Evolutionary conservation across 1,140 invertebrate genomes (phyloP).

Genomic region (Orius insidiosus): DNA sequence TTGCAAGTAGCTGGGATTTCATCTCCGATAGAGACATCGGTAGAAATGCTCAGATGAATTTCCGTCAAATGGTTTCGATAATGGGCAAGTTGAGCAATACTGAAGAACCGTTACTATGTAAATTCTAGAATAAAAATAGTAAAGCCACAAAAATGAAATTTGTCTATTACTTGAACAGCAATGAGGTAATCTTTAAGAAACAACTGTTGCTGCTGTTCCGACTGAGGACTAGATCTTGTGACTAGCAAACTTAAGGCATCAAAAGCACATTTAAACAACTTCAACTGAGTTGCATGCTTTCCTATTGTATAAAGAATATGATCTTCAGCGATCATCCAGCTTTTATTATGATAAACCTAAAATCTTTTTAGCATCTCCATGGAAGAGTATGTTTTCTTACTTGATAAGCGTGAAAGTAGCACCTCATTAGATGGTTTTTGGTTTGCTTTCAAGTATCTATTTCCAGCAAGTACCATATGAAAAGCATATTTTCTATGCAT

Average conservation of each 20-base stretch:
- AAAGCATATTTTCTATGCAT: slow-evolving; percentile 93
- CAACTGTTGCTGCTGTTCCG: slow-evolving; percentile 56
- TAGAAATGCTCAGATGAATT: not conserved
- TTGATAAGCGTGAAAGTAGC: slow-evolving; percentile 84
- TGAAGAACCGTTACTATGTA: not conserved
- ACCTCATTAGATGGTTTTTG: slow-evolving; percentile 79
- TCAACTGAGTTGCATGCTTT: slow-evolving; percentile 64
- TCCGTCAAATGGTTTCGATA: not conserved
- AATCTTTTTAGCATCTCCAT: slow-evolving; percentile 14
- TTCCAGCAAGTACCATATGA: slow-evolving; percentile 87
- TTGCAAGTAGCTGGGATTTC: slow-evolving; percentile 13
- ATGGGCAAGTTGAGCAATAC: not conserved
- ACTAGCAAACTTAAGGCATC: slow-evolving; percentile 63
- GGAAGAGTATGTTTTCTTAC: slow-evolving; percentile 26
- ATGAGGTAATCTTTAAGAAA: slow-evolving; percentile 80
- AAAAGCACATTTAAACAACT: slow-evolving; percentile 53
- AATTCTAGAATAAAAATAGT: not conserved
- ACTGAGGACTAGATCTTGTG: slow-evolving; percentile 54
- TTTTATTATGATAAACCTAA: slow-evolving; percentile 58
- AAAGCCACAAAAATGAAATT: no score
- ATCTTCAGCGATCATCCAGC: slow-evolving; percentile 83
- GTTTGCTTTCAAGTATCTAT: slow-evolving; percentile 79
- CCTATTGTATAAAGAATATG: slow-evolving; percentile 90
- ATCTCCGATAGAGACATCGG: slow-evolving; percentile 12
- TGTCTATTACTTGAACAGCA: slow-evolving; percentile 44